Evolutionary conservation across 2,888 invertebrate species (phyloP).

Genomic region (Rhingia rostrata): DNA sequence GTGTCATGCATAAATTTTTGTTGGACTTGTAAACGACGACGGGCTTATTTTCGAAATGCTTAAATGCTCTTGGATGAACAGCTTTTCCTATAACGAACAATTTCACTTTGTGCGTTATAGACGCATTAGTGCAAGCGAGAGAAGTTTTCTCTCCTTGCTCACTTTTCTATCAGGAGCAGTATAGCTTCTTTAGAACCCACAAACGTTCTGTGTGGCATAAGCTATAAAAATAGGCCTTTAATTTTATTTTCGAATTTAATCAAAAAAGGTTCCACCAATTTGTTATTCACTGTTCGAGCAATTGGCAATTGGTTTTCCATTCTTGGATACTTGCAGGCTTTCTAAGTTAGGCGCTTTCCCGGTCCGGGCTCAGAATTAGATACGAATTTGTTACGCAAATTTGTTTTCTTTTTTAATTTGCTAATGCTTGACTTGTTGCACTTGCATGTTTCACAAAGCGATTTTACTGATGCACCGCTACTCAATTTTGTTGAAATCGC

Average conservation of each 20-base stretch:
- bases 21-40: constrained; percentile 16
- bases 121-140: not conserved
- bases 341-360: not conserved
- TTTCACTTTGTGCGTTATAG: constrained; percentile 4
- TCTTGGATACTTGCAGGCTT: not conserved
- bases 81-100: constrained; percentile 26
- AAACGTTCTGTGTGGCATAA: constrained; percentile 9
- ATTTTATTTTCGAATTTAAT: constrained; percentile 9
- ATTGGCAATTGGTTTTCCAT: constrained; percentile 31
- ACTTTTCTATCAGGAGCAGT: not conserved
- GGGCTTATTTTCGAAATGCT: constrained; percentile 10
- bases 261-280: constrained; percentile 19
- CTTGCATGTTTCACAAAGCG: too few species aligned
- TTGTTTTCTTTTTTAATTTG: constrained; percentile 17
- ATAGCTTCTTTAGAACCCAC: constrained; percentile 6
- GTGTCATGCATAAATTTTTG: too few species aligned
- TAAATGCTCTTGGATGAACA: constrained; percentile 4
- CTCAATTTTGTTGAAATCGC: too few species aligned
- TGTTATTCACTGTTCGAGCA: too few species aligned
- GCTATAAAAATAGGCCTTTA: constrained; percentile 11
- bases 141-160: not conserved
- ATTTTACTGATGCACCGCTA: too few species aligned
- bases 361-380: constrained; percentile 2
- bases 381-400: not conserved
- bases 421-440: not conserved